These are phyloP conservation scores for Charanyca ferruginea DNA, from an alignment of 2,888 invertebrate species.

Conservation along the genomic window DNA sequence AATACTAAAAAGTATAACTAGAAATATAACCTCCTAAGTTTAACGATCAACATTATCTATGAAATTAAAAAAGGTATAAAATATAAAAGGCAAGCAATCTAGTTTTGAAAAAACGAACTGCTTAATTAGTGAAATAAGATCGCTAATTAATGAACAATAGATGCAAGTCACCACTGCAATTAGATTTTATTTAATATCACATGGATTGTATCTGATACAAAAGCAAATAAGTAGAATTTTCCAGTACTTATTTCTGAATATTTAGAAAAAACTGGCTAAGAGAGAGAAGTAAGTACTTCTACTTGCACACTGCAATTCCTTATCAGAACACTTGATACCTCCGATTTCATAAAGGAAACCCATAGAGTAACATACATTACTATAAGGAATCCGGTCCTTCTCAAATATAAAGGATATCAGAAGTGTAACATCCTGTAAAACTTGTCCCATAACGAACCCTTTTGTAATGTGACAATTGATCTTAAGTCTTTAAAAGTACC, in stretches of 20 bases:
- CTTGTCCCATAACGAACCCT: neutral
- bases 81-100: conserved; percentile 24
- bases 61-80: conserved; percentile 9
- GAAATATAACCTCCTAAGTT: conserved; percentile 3
- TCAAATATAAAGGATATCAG: neutral
- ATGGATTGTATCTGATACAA: neutral
- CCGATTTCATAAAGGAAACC: neutral
- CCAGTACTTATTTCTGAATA: neutral
- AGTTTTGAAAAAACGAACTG: conserved; percentile 18
- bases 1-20: too few relatives aligned
- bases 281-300: too few relatives aligned
- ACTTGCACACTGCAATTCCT: neutral
- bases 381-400: neutral
- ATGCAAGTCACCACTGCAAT: conserved; percentile 15
- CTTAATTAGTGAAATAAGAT: conserved; percentile 36
- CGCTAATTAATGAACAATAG: conserved; percentile 18
- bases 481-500: conserved; percentile 18
- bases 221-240: conserved; percentile 6
- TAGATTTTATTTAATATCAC: conserved; percentile 16
- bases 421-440: conserved; percentile 3
- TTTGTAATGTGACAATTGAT: conserved; percentile 28
- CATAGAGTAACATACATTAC: neutral
- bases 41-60: conserved; percentile 22
- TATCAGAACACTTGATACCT: neutral
- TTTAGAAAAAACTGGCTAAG: neutral